phyloP scores from a whole-genome alignment of 2,797 vertebrate genomes.

The Scyliorhinus canicula region DNA sequence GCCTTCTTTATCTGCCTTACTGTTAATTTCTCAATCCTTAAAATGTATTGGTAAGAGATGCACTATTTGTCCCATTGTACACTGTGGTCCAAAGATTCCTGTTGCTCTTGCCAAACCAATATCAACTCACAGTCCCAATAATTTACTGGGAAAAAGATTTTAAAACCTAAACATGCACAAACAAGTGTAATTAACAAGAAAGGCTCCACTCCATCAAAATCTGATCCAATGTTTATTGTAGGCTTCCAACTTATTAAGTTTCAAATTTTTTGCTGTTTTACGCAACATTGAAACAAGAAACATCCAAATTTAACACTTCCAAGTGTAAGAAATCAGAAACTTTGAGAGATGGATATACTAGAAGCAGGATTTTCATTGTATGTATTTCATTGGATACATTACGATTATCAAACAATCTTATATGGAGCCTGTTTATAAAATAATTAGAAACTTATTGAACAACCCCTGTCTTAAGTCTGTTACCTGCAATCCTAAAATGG shows the following conservation, averaged over 20 bases:
- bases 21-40: background rate
- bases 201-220: background rate
- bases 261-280: background rate
- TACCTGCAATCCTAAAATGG: constrained; percentile 70
- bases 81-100: too few relatives aligned
- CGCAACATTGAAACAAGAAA: background rate
- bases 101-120: background rate
- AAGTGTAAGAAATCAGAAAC: background rate
- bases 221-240: background rate
- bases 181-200: background rate
- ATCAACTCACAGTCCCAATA: background rate
- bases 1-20: background rate
- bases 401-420: background rate
- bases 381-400: background rate
- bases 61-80: too few relatives aligned
- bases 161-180: background rate
- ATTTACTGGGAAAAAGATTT: background rate
- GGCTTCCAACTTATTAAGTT: background rate
- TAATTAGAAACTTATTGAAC: background rate
- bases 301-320: background rate
- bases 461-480: constrained; percentile 11
- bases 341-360: background rate
- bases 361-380: background rate
- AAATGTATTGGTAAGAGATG: background rate
- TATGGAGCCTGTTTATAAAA: background rate